Conservation (phyloP, 2,113 vertebrate species). For the Sinocyclocheilus anophthalmus region DNA sequence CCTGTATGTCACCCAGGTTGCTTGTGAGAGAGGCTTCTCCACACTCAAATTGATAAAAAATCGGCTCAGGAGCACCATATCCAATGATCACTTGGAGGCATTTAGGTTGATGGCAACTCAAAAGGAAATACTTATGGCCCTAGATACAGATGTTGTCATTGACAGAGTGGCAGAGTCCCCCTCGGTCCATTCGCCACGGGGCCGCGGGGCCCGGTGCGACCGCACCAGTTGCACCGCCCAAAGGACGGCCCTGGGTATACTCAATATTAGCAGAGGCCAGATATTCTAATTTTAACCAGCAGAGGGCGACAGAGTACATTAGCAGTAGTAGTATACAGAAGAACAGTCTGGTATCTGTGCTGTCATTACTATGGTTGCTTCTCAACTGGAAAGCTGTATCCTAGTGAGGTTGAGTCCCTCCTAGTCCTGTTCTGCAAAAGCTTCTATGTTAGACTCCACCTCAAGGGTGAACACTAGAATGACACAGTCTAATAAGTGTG, state of each 20-base stretch:
- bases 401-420: neutral
- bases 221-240: no score
- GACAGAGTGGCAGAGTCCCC: no score
- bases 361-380: neutral
- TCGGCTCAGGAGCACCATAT: no score
- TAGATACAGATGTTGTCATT: no score
- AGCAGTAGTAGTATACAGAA: neutral
- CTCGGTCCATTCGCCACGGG: no score
- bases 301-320: conserved; percentile 67
- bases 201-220: no score
- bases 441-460: neutral
- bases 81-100: no score
- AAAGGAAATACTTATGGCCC: no score
- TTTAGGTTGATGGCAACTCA: no score
- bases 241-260: no score
- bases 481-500: neutral
- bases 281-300: conserved; percentile 44
- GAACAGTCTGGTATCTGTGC: conserved; percentile 23
- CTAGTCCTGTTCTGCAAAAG: neutral
- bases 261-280: neutral
- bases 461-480: neutral
- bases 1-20: neutral
- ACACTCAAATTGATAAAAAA: no score
- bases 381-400: neutral
- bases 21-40: neutral